Conservation (phyloP, 2,113 vertebrate genomes). For the Thinocorus orbignyianus region DNA sequence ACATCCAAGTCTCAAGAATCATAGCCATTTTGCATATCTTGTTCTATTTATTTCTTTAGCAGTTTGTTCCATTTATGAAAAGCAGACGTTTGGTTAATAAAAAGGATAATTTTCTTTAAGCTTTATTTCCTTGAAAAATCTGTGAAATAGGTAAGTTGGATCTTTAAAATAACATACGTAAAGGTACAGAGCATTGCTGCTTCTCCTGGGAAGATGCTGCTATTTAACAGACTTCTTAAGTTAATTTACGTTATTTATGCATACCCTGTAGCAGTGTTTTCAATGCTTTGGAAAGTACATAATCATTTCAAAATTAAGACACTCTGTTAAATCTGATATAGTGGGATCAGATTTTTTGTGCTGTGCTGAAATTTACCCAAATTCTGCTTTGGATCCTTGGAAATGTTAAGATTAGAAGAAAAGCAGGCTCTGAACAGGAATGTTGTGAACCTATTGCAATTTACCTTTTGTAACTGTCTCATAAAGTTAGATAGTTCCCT, state of each 20-base stretch:
- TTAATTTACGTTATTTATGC: background rate
- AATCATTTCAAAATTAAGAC: background rate
- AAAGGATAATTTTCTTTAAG: background rate
- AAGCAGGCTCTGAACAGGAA: background rate
- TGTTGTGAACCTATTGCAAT: background rate
- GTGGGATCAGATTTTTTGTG: background rate
- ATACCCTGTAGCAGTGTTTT: background rate
- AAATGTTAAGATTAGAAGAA: background rate
- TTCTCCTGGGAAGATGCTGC: background rate
- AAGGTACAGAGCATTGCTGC: background rate
- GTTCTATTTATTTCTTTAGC: background rate
- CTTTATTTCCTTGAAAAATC: background rate
- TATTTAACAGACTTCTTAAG: background rate
- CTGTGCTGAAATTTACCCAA: background rate
- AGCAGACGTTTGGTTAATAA: background rate
- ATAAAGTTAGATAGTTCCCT: conserved; percentile 13
- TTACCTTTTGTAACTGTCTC: background rate
- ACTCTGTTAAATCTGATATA: background rate
- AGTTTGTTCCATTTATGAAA: background rate
- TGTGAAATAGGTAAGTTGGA: background rate
- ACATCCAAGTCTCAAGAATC: background rate
- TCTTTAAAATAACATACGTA: background rate
- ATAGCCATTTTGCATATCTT: background rate
- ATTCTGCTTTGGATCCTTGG: background rate
- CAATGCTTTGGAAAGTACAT: background rate